Conservation (phyloP, 2,888 invertebrate genomes). For the Chymomyza procnemis region DNA sequence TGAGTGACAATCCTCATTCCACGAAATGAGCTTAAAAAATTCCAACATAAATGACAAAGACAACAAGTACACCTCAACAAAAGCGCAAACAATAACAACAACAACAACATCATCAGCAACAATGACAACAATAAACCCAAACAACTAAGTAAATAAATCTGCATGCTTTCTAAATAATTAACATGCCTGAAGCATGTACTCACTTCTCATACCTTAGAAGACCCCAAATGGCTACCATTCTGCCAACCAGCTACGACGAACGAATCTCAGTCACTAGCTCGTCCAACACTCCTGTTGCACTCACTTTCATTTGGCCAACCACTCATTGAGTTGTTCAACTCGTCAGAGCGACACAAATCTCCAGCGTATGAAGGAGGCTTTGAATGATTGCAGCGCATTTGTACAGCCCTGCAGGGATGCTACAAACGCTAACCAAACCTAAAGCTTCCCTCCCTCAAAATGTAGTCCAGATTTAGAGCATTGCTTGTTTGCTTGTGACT, state of each 20-base stretch:
- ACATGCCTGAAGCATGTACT: slow-evolving; percentile 51
- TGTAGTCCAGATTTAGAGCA: not conserved
- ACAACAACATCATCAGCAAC: slow-evolving; percentile 27
- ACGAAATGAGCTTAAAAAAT: not conserved
- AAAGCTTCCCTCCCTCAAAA: not conserved
- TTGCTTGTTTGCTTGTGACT: not conserved
- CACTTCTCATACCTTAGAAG: not conserved
- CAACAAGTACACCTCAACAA: slow-evolving; percentile 31
- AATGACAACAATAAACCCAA: slow-evolving; percentile 23
- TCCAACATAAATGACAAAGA: slow-evolving; percentile 13
- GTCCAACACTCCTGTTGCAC: slow-evolving; percentile 17
- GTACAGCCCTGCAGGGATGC: slow-evolving; percentile 25
- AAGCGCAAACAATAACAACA: slow-evolving; percentile 26
- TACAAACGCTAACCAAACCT: not conserved
- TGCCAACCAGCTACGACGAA: slow-evolving; percentile 7
- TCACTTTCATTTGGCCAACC: slow-evolving; percentile 54
- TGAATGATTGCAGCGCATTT: slow-evolving; percentile 64
- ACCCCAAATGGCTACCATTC: not conserved
- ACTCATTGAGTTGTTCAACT: slow-evolving; percentile 63
- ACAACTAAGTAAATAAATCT: slow-evolving; percentile 67
- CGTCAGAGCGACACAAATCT: slow-evolving; percentile 37
- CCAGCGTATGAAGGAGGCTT: slow-evolving; percentile 11
- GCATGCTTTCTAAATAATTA: slow-evolving; percentile 73
- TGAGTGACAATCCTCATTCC: not conserved
- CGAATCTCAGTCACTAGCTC: not conserved